Conservation (phyloP, 2,113 vertebrate species). For the Synchiropus splendidus region DNA sequence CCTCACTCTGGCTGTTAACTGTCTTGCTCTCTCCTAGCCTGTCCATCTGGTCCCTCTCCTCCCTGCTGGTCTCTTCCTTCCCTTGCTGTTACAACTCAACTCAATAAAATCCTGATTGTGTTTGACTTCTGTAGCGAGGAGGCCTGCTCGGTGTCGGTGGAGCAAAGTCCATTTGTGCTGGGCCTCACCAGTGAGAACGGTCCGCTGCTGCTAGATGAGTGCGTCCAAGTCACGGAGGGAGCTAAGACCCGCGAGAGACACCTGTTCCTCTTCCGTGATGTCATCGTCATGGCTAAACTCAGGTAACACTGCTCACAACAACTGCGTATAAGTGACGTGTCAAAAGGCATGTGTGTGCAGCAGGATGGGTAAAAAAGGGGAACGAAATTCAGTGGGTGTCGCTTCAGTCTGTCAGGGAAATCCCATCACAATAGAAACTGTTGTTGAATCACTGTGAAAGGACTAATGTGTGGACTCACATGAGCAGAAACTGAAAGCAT, state of each 20-base stretch:
- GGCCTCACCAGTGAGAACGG: slow-evolving; percentile 53
- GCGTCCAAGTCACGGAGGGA: slow-evolving; percentile 52
- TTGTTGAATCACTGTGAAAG: background rate
- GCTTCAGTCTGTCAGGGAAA: too few relatives aligned
- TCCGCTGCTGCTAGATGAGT: slow-evolving; percentile 57
- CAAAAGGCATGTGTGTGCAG: too few relatives aligned
- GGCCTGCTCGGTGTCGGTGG: slow-evolving; percentile 35
- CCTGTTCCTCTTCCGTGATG: slow-evolving; percentile 63
- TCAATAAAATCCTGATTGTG: too few relatives aligned
- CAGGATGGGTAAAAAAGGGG: too few relatives aligned
- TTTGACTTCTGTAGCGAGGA: slow-evolving; percentile 51
- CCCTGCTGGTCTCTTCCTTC: too few relatives aligned
- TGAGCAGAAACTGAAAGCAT: slow-evolving; percentile 19
- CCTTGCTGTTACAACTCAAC: too few relatives aligned
- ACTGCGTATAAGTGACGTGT: too few relatives aligned
- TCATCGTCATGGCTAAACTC: slow-evolving; percentile 59
- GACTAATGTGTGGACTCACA: too few relatives aligned
- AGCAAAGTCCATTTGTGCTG: slow-evolving; percentile 66
- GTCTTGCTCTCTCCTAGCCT: too few relatives aligned
- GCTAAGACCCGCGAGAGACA: slow-evolving; percentile 54
- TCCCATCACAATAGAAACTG: background rate
- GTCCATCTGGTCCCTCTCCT: too few relatives aligned
- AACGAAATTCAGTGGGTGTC: too few relatives aligned
- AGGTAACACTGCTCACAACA: slow-evolving; percentile 55
- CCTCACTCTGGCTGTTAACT: too few relatives aligned